Evolutionary conservation across 2,113 vertebrate genomes (phyloP).

Genomic region (Marmota flaviventris): DNA sequence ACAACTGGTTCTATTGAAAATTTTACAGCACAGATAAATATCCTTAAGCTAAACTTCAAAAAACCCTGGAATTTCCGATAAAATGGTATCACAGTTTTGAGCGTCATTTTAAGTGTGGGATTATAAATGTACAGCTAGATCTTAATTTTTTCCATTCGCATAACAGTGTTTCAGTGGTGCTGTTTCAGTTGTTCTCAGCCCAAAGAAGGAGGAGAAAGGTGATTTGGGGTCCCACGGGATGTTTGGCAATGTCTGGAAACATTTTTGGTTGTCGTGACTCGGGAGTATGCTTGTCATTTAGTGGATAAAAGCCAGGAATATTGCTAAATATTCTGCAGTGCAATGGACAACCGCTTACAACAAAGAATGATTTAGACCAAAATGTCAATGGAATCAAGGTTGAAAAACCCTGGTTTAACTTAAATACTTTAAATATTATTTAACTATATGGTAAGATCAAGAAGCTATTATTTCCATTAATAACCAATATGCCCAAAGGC

Average conservation of each 20-base stretch:
- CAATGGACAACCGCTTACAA: neutral
- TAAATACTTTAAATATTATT: conserved; percentile 25
- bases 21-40: neutral
- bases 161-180: neutral
- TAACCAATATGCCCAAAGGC: neutral
- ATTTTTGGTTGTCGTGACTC: neutral
- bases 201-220: conserved; percentile 2
- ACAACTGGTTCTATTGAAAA: conserved; percentile 6
- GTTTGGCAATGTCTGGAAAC: conserved; percentile 60
- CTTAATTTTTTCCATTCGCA: conserved; percentile 19
- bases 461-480: conserved; percentile 24
- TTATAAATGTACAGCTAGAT: neutral
- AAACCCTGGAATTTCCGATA: neutral
- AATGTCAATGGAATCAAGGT: neutral
- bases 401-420: neutral
- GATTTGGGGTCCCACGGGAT: neutral
- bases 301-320: neutral
- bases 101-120: neutral
- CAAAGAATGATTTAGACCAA: neutral
- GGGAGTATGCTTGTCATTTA: neutral
- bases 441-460: neutral
- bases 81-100: neutral
- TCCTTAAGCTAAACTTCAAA: conserved; percentile 6
- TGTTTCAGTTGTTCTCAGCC: neutral
- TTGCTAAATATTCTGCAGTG: conserved; percentile 13